These are phyloP conservation scores for Augiades crinisus DNA, from an alignment of 2,888 invertebrate species.

Conservation along the genomic window DNA sequence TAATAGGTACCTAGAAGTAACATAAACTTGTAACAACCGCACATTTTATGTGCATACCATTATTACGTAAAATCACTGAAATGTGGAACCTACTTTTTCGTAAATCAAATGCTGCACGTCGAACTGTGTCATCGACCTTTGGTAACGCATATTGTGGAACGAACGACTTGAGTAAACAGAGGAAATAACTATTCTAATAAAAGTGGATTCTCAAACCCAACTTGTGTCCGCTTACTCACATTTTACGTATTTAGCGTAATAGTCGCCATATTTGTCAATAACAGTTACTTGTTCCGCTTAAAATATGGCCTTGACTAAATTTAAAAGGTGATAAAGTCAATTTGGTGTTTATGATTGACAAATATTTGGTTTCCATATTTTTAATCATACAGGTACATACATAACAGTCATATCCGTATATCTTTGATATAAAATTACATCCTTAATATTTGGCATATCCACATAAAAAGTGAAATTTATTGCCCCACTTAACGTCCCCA, in stretches of 20 bases:
- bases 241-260: not conserved
- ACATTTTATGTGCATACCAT: not conserved
- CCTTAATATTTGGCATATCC: no score
- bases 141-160: conserved; percentile 48
- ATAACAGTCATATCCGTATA: no score
- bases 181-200: conserved; percentile 25
- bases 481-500: no score
- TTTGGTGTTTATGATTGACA: not conserved
- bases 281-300: not conserved
- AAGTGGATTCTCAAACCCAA: not conserved
- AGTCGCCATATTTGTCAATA: not conserved
- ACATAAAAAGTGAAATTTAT: no score
- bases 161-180: conserved; percentile 56
- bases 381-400: no score
- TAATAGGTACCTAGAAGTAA: not conserved
- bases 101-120: conserved; percentile 33
- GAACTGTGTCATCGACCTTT: conserved; percentile 72
- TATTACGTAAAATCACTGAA: conserved; percentile 4
- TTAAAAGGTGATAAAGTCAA: not conserved
- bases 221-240: not conserved
- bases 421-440: no score
- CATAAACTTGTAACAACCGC: not conserved
- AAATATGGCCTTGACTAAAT: not conserved
- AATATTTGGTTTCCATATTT: not conserved
- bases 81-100: conserved; percentile 11